Evolutionary conservation across 2,888 invertebrate genomes (phyloP), one percentile per base, ranked within the genome.

Genomic region (Napeogenes inachia): DNA sequence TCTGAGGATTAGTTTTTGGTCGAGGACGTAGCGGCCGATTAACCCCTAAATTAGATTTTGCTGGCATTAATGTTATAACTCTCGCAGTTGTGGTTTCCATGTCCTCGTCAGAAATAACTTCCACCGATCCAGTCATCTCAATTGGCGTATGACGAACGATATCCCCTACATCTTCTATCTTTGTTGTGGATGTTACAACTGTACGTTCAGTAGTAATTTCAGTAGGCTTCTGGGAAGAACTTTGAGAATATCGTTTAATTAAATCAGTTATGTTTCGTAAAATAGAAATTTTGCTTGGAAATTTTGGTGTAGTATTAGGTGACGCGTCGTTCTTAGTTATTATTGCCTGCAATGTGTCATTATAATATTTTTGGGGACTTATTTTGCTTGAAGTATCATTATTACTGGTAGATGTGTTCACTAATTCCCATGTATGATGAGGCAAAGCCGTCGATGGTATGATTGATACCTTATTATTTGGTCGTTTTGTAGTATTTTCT

Each of bases 41-140:
- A 4, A 95, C 92, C 0, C 95, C 95, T 0, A 95, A 93, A 81
- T 96, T 96, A 2, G 96, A 96, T 75, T 95, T 94, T 0, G 94
- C 95, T 1, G 96, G 96, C 62, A 95, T 85, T 53, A 96, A 80
- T 0, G 95, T 96, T 21, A 91, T 87, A 13, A 90, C 80, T 65
- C 75, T 79, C 13, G 84, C 71, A 21, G 89, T 87, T 46, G 89
- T 89, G n/a, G 79, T 77, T 63, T 86, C 85, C 62, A 86, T 63
- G 65, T 85, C 85, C 35, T 88, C 89, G 61, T 89, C 89, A 12
- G 81, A 78, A 30, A 89, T 84, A n/a, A 89, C 84, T 79, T 89
- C 89, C 45, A 89, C 89, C 13, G 81, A 84, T 46, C 89, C 89
- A 46, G 80, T 83, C 75, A 85, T 84, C 75, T 87, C 86, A 61